Evolutionary conservation across 2,113 vertebrate species (phyloP), one percentile per base, ranked within the genome.

Genomic region (Ciconia stormi): DNA sequence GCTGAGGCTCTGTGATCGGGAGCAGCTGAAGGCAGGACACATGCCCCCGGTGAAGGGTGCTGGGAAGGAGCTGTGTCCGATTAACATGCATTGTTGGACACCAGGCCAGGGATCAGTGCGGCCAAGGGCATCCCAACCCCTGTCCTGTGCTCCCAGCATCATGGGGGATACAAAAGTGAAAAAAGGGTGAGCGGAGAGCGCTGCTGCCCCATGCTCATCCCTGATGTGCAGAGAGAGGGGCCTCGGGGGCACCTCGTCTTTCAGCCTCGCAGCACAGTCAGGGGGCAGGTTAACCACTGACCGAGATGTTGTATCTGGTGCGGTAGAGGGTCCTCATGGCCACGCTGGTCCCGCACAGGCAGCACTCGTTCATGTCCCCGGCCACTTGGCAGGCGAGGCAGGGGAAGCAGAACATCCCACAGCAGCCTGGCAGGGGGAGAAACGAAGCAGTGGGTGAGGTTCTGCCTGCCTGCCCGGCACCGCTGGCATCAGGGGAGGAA

Each of bases 261-360:
- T 29, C 12, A 22, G 47, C 30, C 47, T 17, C 0, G 0, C n/a
- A 81, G 56, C 7, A 26, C 0, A 6, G 42, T 0, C 29, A 47
- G 13, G 19, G 18, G 38, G 7, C 1, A 1, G 18, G 29, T 61
- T 19, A 71, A 34, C 40, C 81, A 98, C 98, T 97, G 42, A 99
- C 99, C 3, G 93, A 93, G 89, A 99, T 99, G 96, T 98, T 98
- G 56, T 99, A 99, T 96, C 82, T 98, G 96, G 99, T 99, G 93
- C 99, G 97, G 98, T 99, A 99, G 86, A 99, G 96, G 22, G 98
- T 98, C 92, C 98, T 98, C 85, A 99, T 98, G 17, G 99, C 46
- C 76, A 98, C 94, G 1, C 12, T 91, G 30, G 89, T 3, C 3
- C 99, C 99, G 0, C 99, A 99, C 40, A 98, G 26, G 91, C 98